phyloP scores from a whole-genome alignment of 2,113 vertebrate genomes.

The Cacatua alba region DNA sequence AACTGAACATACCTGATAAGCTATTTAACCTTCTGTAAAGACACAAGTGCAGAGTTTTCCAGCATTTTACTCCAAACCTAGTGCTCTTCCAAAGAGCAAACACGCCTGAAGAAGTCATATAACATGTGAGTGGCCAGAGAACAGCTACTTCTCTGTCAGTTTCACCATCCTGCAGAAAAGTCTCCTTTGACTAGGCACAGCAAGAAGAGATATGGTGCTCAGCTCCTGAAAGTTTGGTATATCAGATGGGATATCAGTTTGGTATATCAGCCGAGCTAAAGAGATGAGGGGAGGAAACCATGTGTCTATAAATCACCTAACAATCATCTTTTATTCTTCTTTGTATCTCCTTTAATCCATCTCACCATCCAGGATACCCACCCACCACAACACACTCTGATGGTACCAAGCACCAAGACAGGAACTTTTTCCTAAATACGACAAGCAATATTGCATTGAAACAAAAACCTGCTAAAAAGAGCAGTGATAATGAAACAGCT shows the following conservation, averaged over 20 bases:
- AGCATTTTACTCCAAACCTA: neutral
- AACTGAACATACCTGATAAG: neutral
- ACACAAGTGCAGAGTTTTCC: neutral
- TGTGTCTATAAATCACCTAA: neutral
- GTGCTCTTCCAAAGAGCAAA: neutral
- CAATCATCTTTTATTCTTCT: neutral
- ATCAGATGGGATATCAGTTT: neutral
- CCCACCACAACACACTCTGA: neutral
- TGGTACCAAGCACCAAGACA: neutral
- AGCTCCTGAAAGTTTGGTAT: neutral
- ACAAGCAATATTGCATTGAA: neutral
- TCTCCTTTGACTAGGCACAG: neutral
- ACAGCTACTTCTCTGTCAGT: neutral
- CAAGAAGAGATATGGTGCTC: neutral
- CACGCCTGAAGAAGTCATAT: neutral
- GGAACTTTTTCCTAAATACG: neutral
- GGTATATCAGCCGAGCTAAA: neutral
- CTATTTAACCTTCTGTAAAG: neutral
- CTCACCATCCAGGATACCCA: neutral
- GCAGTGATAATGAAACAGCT: slow-evolving; percentile 35
- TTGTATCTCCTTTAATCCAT: neutral
- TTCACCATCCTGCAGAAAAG: neutral
- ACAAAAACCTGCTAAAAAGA: neutral
- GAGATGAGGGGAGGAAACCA: neutral
- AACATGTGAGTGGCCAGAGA: neutral